Base-by-base conservation (phyloP, 2,888 invertebrate species). In the Sepiola atlantica region DNA sequence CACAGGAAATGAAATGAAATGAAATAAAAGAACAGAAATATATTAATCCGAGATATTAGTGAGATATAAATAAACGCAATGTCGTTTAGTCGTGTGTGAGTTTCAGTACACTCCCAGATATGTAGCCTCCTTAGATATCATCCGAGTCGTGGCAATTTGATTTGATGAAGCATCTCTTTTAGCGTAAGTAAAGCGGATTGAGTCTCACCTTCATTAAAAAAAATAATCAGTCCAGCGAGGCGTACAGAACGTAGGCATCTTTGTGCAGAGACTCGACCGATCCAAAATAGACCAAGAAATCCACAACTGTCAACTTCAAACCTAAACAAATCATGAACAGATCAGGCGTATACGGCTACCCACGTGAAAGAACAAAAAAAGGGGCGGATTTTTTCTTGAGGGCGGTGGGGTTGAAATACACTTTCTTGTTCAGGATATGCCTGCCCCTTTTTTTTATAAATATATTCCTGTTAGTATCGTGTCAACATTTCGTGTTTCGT, bases 91-190 rank as follows among this genome's bases (percentile, higher is more conserved):
- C n/a, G 77, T 77, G 77, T n/a, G n/a, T 77, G 77, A n/a, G 77
- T 32, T 32, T 77, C 77, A n/a, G n/a, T 77, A 77, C 77, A 77
- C 32, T 77, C 77, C 77, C 77, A 77, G 77, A 77, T 8, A 45
- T 77, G 0, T 32, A 16, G n/a, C 16, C n/a, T 32, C 32, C 77
- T 77, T 77, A n/a, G n/a, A 77, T n/a, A 77, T n/a, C 77, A 77
- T n/a, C 2, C 77, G n/a, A 77, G n/a, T 77, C 77, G 77, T 77
- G 77, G n/a, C n/a, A n/a, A n/a, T 77, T 77, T 77, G 77, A 77
- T n/a, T 77, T 77, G 77, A n/a, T 77, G 28, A 77, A 77, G 77
- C n/a, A n/a, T 77, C 77, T 77, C 77, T 77, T 45, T 77, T 77
- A 77, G 77, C 77, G 77, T 77, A 32, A 77, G 77, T 16, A n/a